phyloP scores from a whole-genome alignment of 2,113 vertebrate species.

The Panthera tigris region DNA sequence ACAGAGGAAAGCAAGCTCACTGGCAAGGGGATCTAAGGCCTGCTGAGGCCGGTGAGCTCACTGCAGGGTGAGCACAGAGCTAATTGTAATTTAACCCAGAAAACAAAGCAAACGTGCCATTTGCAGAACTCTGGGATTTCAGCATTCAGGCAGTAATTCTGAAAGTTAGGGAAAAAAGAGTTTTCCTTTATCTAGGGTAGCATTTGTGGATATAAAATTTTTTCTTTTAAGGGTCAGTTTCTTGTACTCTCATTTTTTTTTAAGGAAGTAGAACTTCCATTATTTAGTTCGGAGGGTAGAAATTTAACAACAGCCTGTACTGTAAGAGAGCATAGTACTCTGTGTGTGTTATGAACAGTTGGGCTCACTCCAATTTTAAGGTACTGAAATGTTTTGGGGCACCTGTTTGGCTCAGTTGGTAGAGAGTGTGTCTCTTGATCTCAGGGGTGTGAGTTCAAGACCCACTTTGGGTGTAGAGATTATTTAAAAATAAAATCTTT shows the following conservation, averaged over 20 bases:
- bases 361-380: background rate
- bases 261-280: background rate
- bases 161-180: background rate
- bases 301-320: background rate
- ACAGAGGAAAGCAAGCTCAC: background rate
- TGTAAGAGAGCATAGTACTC: background rate
- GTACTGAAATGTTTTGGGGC: background rate
- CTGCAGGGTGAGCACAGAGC: background rate
- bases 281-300: background rate
- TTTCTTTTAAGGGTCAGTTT: background rate
- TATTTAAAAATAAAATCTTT: background rate
- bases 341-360: background rate
- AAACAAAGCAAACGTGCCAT: background rate
- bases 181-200: background rate
- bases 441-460: background rate
- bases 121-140: background rate
- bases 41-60: background rate
- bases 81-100: background rate
- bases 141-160: background rate
- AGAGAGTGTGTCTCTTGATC: background rate
- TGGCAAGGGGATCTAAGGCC: background rate
- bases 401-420: background rate
- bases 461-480: background rate
- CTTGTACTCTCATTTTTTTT: background rate
- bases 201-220: background rate